A percentile compares a stretch with the other conserved stretches of the same genome.
phyloP scores from a whole-genome alignment of 2,113 vertebrate genomes.

The Hymenochirus boettgeri region DNA sequence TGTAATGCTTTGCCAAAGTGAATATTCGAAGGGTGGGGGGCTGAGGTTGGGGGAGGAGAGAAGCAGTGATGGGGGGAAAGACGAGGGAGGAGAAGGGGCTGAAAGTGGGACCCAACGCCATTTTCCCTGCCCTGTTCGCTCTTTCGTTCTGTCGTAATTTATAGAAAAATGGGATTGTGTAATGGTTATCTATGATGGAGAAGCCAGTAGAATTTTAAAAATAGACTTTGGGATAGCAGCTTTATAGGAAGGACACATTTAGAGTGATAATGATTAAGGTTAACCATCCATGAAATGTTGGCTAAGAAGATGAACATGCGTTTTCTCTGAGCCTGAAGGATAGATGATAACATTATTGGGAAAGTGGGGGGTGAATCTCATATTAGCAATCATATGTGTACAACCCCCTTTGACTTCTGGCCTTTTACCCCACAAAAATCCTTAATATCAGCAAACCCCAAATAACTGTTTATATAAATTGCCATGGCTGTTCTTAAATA shows the following conservation, averaged over 20 bases:
- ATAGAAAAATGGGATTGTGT: neutral
- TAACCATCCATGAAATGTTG: conserved; percentile 41
- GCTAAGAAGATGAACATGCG: conserved; percentile 10
- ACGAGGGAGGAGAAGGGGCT: conserved; percentile 17
- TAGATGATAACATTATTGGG: neutral
- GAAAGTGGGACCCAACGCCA: conserved; percentile 26
- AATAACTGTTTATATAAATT: neutral
- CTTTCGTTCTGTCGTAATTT: conserved; percentile 14
- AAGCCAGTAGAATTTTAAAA: neutral
- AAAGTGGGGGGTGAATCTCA: neutral
- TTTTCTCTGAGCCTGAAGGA: conserved; percentile 16
- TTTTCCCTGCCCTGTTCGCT: conserved; percentile 1
- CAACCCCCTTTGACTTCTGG: neutral
- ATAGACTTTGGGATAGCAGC: conserved; percentile 2
- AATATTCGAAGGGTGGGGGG: conserved; percentile 25
- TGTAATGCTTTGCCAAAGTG: conserved; percentile 29
- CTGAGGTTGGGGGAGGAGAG: conserved; percentile 20
- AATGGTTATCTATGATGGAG: neutral
- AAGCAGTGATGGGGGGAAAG: conserved; percentile 13
- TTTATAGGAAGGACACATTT: conserved; percentile 5
- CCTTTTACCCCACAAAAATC: conserved; percentile 2
- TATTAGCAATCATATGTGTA: neutral
- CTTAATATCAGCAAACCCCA: neutral
- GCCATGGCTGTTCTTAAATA: neutral
- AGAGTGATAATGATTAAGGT: conserved; percentile 33